Evolutionary conservation across 2,113 vertebrate genomes (phyloP), one percentile per base, ranked within the genome.

Genomic region (Oxyura jamaicensis): DNA sequence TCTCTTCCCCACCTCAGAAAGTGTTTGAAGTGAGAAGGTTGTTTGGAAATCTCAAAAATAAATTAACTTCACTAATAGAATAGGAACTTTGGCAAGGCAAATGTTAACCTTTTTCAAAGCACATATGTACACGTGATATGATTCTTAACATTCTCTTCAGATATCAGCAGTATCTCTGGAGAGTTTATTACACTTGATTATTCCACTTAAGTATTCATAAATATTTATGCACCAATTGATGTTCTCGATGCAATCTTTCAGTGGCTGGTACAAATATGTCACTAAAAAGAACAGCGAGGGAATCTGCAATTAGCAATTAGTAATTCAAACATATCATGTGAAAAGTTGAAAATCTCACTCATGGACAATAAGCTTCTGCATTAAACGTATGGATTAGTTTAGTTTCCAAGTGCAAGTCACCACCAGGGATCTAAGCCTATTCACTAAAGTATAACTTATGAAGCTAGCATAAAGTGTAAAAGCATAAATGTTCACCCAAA

Each of bases 181-280:
- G 79, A 89, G 83, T 96, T 93, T 81, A 93, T 96, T 83, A 93
- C n/a, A 89, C 84, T 97, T 97, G 95, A 96, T 96, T 95, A 94
- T 83, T 94, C 93, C 90, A 94, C 75, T 97, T 96, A 96, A 97
- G 88, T 85, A 95, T 95, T 95, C 78, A 96, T 95, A 94, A 97
- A 97, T 97, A 95, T 96, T 95, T 97, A 96, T 97, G 63, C 78
- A 73, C 39, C 66, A 53, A 79, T 93, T 97, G 72, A 93, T 96
- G 95, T 92, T 96, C 69, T 95, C 2, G 55, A 97, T 96, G 86
- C 95, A 95, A 77, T 95, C 91, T 96, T 95, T 95, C 91, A 92
- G 67, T 86, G 66, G 80, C 86, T 94, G 93, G 91, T 95, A 94
- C 86, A 97, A 97, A 96, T 85, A 68, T 73, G 91, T 66, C 79